A percentile compares a stretch with the other conserved stretches of the same genome.
These are phyloP conservation scores for Micromesistius poutassou DNA, from an alignment of 2,797 vertebrate species.

Conservation along the genomic window DNA sequence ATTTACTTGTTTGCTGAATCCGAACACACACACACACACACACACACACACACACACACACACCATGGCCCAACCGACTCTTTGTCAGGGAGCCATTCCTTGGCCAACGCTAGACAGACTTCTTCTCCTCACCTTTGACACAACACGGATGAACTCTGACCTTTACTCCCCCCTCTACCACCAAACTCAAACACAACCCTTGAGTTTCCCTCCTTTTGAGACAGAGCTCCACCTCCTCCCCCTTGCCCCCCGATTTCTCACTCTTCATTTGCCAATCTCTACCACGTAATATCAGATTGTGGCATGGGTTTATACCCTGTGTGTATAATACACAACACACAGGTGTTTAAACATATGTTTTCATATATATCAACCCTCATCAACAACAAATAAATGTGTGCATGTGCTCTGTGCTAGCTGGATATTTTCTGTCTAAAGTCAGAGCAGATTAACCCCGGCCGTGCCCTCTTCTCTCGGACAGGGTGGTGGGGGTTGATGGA, in stretches of 20 bases:
- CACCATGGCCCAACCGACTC: background rate
- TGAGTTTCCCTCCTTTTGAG: background rate
- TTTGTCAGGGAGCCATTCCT: slow-evolving; percentile 2
- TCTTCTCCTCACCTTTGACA: slow-evolving; percentile 26
- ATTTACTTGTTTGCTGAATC: background rate
- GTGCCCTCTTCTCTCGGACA: background rate
- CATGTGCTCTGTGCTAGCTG: background rate
- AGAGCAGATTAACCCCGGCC: background rate
- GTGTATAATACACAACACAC: background rate
- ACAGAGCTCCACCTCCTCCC: background rate
- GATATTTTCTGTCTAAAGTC: background rate
- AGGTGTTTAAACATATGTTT: too few species aligned
- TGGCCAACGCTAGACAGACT: slow-evolving; percentile 19
- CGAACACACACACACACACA: background rate
- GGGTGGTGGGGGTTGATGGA: background rate
- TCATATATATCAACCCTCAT: background rate
- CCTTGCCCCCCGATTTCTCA: background rate
- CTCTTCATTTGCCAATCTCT: background rate
- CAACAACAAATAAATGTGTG: background rate
- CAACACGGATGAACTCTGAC: slow-evolving; percentile 44
- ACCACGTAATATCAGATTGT: background rate
- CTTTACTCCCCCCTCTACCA: slow-evolving; percentile 32
- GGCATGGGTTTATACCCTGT: background rate
- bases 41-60: background rate
- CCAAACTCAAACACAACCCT: background rate